Evolutionary conservation across 2,888 invertebrate species (phyloP).

Genomic region (Corbicula japonica): DNA sequence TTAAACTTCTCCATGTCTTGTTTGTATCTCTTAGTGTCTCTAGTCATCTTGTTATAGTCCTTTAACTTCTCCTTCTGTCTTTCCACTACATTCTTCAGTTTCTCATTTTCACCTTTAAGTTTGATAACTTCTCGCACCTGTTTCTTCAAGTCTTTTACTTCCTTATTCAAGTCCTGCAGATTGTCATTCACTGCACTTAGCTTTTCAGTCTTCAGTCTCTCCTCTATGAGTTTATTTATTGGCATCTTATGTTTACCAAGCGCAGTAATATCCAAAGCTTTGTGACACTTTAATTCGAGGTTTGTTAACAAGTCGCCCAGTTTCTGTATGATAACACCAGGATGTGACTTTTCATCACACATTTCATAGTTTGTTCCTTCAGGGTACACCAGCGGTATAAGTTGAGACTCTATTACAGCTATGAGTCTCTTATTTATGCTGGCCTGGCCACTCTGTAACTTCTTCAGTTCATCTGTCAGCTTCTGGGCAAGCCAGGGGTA

Average conservation of each 20-base stretch:
- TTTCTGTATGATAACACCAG: slow-evolving; percentile 59
- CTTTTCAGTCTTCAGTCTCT: slow-evolving; percentile 59
- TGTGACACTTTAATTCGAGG: slow-evolving; percentile 60
- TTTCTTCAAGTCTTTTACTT: slow-evolving; percentile 62
- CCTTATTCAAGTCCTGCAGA: slow-evolving; percentile 50
- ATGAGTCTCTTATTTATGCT: slow-evolving; percentile 59
- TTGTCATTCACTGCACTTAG: slow-evolving; percentile 35
- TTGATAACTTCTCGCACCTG: slow-evolving; percentile 57
- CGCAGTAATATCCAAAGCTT: slow-evolving; percentile 42
- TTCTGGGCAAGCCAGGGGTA: slow-evolving; percentile 77
- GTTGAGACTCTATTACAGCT: slow-evolving; percentile 45
- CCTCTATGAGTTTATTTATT: slow-evolving; percentile 67
- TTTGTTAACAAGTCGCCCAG: slow-evolving; percentile 55
- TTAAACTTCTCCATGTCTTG: slow-evolving; percentile 61
- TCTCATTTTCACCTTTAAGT: slow-evolving; percentile 69
- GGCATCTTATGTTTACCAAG: slow-evolving; percentile 57
- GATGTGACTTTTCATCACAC: slow-evolving; percentile 57
- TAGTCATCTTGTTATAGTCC: slow-evolving; percentile 69
- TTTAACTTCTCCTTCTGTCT: slow-evolving; percentile 74
- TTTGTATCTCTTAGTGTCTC: slow-evolving; percentile 65
- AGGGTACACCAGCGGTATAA: slow-evolving; percentile 52
- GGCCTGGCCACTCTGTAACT: slow-evolving; percentile 58
- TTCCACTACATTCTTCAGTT: slow-evolving; percentile 65
- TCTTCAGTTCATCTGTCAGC: slow-evolving; percentile 63
- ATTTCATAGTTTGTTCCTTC: slow-evolving; percentile 29